These are phyloP conservation scores for Parauchenoglanis ngamensis DNA, from an alignment of 2,797 vertebrate species.

Conservation along the genomic window DNA sequence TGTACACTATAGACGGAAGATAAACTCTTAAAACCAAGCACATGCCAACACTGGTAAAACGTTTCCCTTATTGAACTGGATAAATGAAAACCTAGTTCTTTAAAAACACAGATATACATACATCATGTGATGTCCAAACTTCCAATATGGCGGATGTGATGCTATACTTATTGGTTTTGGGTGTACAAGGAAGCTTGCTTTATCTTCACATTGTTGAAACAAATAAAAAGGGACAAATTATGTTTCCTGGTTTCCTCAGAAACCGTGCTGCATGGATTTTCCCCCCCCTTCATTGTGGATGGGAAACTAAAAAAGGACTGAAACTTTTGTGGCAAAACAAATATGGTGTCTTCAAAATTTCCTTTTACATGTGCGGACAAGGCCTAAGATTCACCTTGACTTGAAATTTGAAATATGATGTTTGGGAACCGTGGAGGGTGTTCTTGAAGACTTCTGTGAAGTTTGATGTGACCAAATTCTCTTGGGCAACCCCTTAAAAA, in stretches of 20 bases:
- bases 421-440: not conserved
- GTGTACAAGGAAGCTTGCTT: not conserved
- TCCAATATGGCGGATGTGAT: not conserved
- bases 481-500: not conserved
- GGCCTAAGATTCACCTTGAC: not conserved
- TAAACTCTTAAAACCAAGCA: not conserved
- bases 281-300: too few relatives aligned
- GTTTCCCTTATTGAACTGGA: not conserved
- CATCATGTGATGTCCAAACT: not conserved
- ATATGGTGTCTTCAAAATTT: not conserved
- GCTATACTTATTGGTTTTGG: not conserved
- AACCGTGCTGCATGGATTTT: too few relatives aligned
- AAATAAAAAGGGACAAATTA: not conserved
- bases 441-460: not conserved
- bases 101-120: not conserved
- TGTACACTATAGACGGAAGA: not conserved
- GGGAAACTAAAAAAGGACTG: not conserved
- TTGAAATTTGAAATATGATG: not conserved
- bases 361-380: not conserved
- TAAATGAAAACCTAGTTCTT: not conserved
- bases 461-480: not conserved
- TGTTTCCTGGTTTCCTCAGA: not conserved
- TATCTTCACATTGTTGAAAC: not conserved
- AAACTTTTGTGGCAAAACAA: not conserved
- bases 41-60: not conserved